Conservation (phyloP, 2,888 invertebrate species). For the Megaustenia siamemsis region DNA sequence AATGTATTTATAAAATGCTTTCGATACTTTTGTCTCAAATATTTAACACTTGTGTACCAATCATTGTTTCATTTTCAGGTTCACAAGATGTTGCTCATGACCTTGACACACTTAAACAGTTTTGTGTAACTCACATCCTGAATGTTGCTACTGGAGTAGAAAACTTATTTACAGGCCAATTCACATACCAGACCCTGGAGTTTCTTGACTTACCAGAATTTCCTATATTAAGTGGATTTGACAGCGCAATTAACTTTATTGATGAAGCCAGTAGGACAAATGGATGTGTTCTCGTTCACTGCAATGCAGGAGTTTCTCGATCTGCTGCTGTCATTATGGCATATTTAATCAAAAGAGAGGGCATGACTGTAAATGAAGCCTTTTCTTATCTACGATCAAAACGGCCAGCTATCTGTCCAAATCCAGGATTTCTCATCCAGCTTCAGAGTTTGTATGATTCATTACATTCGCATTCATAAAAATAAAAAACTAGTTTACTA, state of each 20-base stretch:
- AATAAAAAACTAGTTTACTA: not conserved
- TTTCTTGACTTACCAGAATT: constrained; percentile 81
- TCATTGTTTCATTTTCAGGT: constrained; percentile 81
- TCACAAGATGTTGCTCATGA: constrained; percentile 91
- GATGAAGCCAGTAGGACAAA: constrained; percentile 74
- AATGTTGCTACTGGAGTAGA: constrained; percentile 84
- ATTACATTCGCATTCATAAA: constrained; percentile 7
- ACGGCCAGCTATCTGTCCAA: constrained; percentile 88
- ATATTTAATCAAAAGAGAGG: constrained; percentile 85
- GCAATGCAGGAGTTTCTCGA: constrained; percentile 94
- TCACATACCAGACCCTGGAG: constrained; percentile 84
- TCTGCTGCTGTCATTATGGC: constrained; percentile 89
- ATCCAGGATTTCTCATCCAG: constrained; percentile 89
- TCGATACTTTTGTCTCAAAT: too few species aligned
- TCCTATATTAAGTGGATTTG: constrained; percentile 73
- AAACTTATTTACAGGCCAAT: constrained; percentile 77
- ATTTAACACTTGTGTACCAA: too few species aligned
- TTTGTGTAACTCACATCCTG: constrained; percentile 87
- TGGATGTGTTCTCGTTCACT: constrained; percentile 89
- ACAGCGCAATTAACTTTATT: constrained; percentile 84
- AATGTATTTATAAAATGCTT: too few species aligned
- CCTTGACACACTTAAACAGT: constrained; percentile 82
- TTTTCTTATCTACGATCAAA: constrained; percentile 85
- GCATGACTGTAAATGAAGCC: constrained; percentile 85
- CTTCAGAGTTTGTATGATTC: constrained; percentile 79